Evolutionary conservation across 2,888 invertebrate genomes (phyloP).

Genomic region (Chesias legatella): DNA sequence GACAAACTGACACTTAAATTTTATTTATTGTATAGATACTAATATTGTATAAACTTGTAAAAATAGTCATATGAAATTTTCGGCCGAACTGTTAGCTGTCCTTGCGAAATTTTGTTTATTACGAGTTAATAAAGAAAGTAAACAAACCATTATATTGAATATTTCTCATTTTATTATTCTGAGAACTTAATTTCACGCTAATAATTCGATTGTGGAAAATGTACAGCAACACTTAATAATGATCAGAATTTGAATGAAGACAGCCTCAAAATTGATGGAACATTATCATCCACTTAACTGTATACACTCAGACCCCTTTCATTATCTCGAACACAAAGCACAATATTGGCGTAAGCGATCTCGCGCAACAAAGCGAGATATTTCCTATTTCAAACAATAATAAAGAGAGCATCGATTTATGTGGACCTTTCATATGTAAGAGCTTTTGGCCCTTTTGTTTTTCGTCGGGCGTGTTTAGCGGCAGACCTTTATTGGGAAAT

Average conservation of each 20-base stretch:
- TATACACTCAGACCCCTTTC: slow-evolving; percentile 28
- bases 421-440: slow-evolving; percentile 47
- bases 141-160: too few relatives aligned
- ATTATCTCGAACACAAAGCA: slow-evolving; percentile 33
- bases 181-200: not conserved
- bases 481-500: slow-evolving; percentile 63
- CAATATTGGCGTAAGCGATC: slow-evolving; percentile 32
- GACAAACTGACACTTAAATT: too few relatives aligned
- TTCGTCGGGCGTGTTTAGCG: slow-evolving; percentile 50
- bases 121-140: too few relatives aligned
- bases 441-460: slow-evolving; percentile 55
- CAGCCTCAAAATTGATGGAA: slow-evolving; percentile 20
- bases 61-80: too few relatives aligned
- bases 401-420: slow-evolving; percentile 54
- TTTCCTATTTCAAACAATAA: slow-evolving; percentile 55
- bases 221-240: slow-evolving; percentile 13
- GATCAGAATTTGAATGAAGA: slow-evolving; percentile 14
- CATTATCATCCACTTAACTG: slow-evolving; percentile 26
- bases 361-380: slow-evolving; percentile 38
- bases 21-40: too few relatives aligned
- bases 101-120: too few relatives aligned
- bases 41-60: too few relatives aligned
- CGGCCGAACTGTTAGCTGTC: too few relatives aligned
- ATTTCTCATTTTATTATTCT: slow-evolving; percentile 3
- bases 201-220: slow-evolving; percentile 3